phyloP scores from a whole-genome alignment of 2,888 invertebrate genomes.

The Altica lythri region DNA sequence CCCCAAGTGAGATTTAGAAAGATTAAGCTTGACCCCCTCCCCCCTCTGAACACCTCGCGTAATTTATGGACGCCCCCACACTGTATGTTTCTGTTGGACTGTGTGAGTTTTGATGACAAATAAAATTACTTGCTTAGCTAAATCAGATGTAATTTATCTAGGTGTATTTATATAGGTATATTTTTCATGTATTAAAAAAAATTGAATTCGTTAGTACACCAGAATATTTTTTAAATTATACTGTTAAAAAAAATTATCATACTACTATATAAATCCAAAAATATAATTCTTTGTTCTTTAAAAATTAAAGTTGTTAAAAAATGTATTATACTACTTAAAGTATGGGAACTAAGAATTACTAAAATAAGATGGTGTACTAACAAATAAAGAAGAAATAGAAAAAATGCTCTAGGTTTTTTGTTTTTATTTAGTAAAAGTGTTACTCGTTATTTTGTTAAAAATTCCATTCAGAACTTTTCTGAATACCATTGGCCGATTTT shows the following conservation, averaged over 20 bases:
- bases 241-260: too few species aligned
- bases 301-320: too few species aligned
- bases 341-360: too few species aligned
- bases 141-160: conserved; percentile 9
- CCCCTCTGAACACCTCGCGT: too few species aligned
- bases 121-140: conserved; percentile 2
- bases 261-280: too few species aligned
- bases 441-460: conserved; percentile 21
- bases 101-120: conserved; percentile 5
- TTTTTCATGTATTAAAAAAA: conserved; percentile 4
- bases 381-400: conserved; percentile 10
- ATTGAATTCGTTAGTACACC: not conserved
- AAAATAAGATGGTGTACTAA: conserved; percentile 14
- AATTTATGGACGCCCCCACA: too few species aligned
- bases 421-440: conserved; percentile 27
- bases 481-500: conserved; percentile 41
- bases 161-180: conserved; percentile 5
- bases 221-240: not conserved
- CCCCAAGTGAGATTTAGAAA: too few species aligned
- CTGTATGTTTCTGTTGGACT: conserved; percentile 12
- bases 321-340: not conserved
- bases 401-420: conserved; percentile 18
- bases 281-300: too few species aligned
- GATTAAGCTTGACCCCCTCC: too few species aligned
- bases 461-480: conserved; percentile 33